Evolutionary conservation across 2,113 vertebrate species (phyloP).

Genomic region (Willisornis vidua): DNA sequence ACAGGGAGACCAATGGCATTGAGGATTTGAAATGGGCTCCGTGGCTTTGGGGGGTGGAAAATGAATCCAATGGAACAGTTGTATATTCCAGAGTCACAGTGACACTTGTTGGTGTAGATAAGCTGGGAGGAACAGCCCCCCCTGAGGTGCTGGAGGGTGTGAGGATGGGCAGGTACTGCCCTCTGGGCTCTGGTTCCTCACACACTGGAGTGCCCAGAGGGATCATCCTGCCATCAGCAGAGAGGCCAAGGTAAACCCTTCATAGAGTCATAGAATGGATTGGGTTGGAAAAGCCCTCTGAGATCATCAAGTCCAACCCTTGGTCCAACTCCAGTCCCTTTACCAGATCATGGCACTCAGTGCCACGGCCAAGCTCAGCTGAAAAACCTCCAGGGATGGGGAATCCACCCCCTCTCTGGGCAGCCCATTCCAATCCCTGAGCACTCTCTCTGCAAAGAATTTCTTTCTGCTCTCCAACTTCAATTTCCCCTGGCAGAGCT

Average conservation of each 20-base stretch:
- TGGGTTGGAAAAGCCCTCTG: no score
- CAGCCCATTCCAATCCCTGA: no score
- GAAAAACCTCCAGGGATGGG: no score
- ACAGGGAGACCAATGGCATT: background rate
- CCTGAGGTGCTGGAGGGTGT: background rate
- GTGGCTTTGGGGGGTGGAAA: background rate
- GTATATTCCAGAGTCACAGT: background rate
- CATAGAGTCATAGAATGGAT: no score
- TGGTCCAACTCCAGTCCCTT: no score
- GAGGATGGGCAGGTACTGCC: background rate
- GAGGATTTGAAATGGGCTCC: background rate
- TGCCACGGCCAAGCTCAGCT: no score
- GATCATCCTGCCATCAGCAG: background rate
- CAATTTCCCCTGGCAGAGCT: no score
- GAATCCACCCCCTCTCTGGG: no score
- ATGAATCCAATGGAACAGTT: background rate
- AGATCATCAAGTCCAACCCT: no score
- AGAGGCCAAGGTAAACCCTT: background rate
- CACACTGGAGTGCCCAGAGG: background rate
- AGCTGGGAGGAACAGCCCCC: background rate
- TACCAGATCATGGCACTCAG: no score
- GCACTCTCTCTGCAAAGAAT: no score
- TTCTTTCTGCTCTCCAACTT: no score
- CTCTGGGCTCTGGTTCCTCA: background rate
- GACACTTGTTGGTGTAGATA: background rate